Evolutionary conservation across 2,113 vertebrate genomes (phyloP).

Genomic region (Gopherus flavomarginatus): DNA sequence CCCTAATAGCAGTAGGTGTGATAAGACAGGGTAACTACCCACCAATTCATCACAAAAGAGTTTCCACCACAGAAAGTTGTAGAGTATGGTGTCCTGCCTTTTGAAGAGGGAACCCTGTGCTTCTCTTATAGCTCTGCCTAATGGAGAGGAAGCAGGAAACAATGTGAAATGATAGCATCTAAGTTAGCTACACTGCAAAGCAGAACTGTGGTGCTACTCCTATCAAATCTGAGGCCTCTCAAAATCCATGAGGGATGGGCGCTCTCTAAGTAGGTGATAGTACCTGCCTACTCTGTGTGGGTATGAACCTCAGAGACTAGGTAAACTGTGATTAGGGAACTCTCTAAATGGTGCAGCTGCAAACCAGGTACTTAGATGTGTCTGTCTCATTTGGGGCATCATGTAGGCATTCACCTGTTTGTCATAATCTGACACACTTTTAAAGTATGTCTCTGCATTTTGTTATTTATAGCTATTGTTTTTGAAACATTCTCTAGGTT

Average conservation of each 20-base stretch:
- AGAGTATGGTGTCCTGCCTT: neutral
- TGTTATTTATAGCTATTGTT: neutral
- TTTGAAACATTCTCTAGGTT: neutral
- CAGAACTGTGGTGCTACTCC: fast-evolving
- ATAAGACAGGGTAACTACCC: neutral
- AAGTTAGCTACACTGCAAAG: neutral
- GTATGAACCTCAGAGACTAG: neutral
- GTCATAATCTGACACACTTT: neutral
- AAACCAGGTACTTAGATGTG: neutral
- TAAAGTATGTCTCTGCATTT: neutral
- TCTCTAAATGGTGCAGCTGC: neutral
- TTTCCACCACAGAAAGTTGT: neutral
- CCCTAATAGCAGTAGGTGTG: no score
- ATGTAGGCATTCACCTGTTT: neutral
- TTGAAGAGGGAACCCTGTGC: neutral
- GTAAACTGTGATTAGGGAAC: neutral
- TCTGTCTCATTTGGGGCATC: neutral
- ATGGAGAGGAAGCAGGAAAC: neutral
- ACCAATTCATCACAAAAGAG: neutral
- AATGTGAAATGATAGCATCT: neutral
- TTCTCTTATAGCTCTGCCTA: neutral
- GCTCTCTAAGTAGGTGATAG: neutral
- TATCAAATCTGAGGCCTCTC: neutral
- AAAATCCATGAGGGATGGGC: neutral
- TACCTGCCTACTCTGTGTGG: neutral